These are phyloP conservation scores for Coregonus suidteri DNA, from an alignment of 2,797 vertebrate genomes.

Conservation along the genomic window DNA sequence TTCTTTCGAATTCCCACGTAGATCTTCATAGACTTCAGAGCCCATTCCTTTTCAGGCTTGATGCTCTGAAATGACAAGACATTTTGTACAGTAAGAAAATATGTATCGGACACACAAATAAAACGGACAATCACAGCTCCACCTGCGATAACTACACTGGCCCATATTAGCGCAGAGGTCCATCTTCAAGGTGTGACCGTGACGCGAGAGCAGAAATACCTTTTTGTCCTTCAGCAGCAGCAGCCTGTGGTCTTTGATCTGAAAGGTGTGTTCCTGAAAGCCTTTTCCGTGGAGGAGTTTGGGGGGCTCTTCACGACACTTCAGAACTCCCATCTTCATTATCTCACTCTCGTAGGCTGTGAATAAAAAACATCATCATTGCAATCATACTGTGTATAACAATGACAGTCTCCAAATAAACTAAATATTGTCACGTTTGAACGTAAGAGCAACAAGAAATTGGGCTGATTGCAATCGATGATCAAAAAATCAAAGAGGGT, in stretches of 20 bases:
- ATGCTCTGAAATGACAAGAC: constrained; percentile 75
- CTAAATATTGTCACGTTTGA: neutral
- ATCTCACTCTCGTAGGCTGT: constrained; percentile 85
- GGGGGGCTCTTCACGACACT: constrained; percentile 89
- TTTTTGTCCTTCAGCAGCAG: constrained; percentile 93
- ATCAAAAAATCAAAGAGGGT: too few relatives aligned
- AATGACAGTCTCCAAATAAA: too few relatives aligned
- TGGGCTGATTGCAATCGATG: too few relatives aligned
- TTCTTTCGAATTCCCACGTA: constrained; percentile 93
- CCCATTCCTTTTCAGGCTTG: constrained; percentile 92
- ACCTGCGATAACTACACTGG: neutral
- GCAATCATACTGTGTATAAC: neutral
- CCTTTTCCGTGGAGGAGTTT: constrained; percentile 89
- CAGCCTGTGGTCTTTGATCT: constrained; percentile 85
- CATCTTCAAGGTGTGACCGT: neutral
- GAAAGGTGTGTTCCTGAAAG: constrained; percentile 93
- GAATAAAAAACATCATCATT: neutral
- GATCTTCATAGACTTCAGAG: constrained; percentile 87
- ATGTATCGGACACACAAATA: neutral
- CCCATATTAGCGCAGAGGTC: neutral
- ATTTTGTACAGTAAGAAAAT: neutral
- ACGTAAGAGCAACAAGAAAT: too few relatives aligned
- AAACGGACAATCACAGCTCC: neutral
- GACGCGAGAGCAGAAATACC: constrained; percentile 64
- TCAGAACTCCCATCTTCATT: constrained; percentile 86